Evolutionary conservation across 2,113 vertebrate species (phyloP).

Genomic region (Lutjanus erythropterus): DNA sequence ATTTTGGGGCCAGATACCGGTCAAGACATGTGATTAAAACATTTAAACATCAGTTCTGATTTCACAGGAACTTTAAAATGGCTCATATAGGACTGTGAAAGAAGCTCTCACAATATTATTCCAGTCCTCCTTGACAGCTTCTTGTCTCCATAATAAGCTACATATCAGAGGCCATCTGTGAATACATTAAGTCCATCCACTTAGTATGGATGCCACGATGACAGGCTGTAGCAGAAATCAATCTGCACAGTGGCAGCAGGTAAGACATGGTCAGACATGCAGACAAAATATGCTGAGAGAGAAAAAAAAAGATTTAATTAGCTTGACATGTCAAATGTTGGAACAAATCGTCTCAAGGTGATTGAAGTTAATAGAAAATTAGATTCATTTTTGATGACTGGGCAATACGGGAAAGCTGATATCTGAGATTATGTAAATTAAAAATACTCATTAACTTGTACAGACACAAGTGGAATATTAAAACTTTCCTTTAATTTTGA

Average conservation of each 20-base stretch:
- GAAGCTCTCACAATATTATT: slow-evolving; percentile 1
- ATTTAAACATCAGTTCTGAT: too few species aligned
- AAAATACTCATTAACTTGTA: not conserved
- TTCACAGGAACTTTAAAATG: too few species aligned
- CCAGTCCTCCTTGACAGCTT: slow-evolving; percentile 14
- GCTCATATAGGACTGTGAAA: not conserved
- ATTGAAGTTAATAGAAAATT: slow-evolving; percentile 6
- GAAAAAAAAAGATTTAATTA: slow-evolving; percentile 46
- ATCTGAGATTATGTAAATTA: slow-evolving; percentile 37
- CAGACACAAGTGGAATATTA: not conserved
- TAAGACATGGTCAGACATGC: slow-evolving; percentile 54
- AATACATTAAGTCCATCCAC: slow-evolving; percentile 35
- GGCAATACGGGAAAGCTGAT: not conserved
- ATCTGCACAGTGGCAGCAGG: slow-evolving; percentile 30
- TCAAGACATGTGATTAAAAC: too few species aligned
- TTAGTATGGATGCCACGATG: slow-evolving; percentile 47
- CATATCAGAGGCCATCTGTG: slow-evolving; percentile 31
- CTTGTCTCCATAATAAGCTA: slow-evolving; percentile 2
- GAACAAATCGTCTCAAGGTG: slow-evolving; percentile 36
- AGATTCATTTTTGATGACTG: slow-evolving; percentile 32
- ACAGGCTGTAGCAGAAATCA: slow-evolving; percentile 35
- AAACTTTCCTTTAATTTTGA: not conserved
- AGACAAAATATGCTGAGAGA: slow-evolving; percentile 51
- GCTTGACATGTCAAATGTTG: slow-evolving; percentile 33
- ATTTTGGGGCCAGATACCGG: too few species aligned